These are phyloP conservation scores for Grantiella picta DNA, from an alignment of 2,113 vertebrate genomes.

Conservation along the genomic window DNA sequence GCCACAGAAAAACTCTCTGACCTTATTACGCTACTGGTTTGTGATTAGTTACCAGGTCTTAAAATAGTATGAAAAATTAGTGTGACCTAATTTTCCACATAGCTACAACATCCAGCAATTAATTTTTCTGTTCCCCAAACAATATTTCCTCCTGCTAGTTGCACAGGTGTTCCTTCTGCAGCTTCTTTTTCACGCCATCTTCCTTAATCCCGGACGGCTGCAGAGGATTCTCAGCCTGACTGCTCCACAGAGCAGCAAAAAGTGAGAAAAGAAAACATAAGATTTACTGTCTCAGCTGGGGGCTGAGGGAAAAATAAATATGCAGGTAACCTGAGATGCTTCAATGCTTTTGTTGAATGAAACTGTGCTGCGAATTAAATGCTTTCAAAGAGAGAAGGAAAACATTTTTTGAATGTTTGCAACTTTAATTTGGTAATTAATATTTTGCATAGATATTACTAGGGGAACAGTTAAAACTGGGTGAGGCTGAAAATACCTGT, in stretches of 20 bases:
- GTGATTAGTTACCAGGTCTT: not conserved
- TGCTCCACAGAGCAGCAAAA: not conserved
- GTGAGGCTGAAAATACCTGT: not conserved
- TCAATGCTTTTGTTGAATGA: not conserved
- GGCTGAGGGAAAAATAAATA: not conserved
- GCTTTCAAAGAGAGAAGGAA: not conserved
- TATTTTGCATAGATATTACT: not conserved
- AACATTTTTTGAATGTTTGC: not conserved
- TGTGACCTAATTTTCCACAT: constrained; percentile 10
- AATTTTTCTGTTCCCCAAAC: not conserved
- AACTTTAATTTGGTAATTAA: not conserved
- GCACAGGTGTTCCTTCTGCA: not conserved
- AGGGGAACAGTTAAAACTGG: not conserved
- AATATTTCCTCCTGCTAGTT: not conserved
- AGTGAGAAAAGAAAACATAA: not conserved
- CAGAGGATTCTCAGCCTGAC: not conserved
- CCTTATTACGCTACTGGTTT: not conserved
- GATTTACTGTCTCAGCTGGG: not conserved
- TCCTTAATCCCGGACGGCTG: not conserved
- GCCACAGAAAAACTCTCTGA: not conserved
- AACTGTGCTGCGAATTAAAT: not conserved
- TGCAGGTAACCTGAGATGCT: not conserved
- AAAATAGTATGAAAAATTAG: constrained; percentile 6
- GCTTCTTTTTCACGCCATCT: not conserved
- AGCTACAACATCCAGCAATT: not conserved